A percentile compares a stretch with the other conserved stretches of the same genome.
Conservation (phyloP, 1,140 invertebrate species). For the Trachymyrmex cornetzi region DNA sequence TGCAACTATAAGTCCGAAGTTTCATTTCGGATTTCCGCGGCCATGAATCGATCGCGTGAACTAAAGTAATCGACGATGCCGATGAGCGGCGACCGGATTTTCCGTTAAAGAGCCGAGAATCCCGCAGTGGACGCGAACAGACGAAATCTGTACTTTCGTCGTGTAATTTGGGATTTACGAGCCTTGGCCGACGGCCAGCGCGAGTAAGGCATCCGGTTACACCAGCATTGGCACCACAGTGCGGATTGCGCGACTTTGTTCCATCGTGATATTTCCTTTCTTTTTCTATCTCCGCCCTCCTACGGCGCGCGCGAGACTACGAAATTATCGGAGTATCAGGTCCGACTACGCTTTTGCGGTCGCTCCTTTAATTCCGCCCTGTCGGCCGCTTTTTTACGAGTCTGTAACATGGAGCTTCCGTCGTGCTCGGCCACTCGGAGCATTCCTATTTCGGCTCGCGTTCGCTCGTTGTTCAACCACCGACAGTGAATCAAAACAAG, state of each 20-base stretch:
- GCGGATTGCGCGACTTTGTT: constrained; percentile 37
- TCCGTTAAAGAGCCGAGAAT: constrained; percentile 38
- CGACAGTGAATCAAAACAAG: constrained; percentile 31
- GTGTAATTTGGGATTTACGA: constrained; percentile 80
- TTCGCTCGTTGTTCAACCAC: neutral
- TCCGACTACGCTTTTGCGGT: constrained; percentile 17
- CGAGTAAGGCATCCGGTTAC: constrained; percentile 45
- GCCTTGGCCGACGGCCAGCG: constrained; percentile 71
- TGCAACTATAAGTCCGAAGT: neutral
- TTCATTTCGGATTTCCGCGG: neutral
- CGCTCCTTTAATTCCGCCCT: constrained; percentile 44
- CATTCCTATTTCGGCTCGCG: constrained; percentile 14
- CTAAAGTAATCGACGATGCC: constrained; percentile 25
- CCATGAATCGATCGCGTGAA: constrained; percentile 16
- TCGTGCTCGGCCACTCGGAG: neutral
- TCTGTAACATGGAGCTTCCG: neutral
- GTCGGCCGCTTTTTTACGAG: constrained; percentile 53
- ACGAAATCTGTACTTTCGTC: constrained; percentile 79
- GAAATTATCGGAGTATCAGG: constrained; percentile 78
- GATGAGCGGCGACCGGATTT: constrained; percentile 15
- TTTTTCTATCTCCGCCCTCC: constrained; percentile 37
- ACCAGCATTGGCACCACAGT: constrained; percentile 50
- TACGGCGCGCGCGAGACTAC: constrained; percentile 74
- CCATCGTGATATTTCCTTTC: constrained; percentile 19
- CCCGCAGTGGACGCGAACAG: constrained; percentile 42